Evolutionary conservation across 2,113 vertebrate genomes (phyloP).

Genomic region (Rhodinocichla rosea): DNA sequence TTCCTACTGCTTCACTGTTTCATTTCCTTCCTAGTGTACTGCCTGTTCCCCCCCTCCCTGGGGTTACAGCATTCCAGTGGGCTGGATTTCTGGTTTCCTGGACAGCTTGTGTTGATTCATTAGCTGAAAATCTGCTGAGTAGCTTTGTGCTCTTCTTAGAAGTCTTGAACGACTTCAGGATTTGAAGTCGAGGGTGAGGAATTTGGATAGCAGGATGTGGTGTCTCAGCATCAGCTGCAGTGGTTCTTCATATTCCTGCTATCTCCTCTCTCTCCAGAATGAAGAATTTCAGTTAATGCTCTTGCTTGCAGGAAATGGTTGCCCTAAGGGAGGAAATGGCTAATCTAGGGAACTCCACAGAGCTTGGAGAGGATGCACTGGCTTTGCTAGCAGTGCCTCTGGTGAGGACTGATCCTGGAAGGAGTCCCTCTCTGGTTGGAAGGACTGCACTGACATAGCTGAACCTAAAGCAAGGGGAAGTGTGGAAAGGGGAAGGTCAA

Average conservation of each 20-base stretch:
- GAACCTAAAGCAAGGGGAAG: background rate
- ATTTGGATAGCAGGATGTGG: constrained; percentile 26
- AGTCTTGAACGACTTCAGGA: background rate
- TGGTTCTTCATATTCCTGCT: background rate
- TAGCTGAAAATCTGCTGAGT: constrained; percentile 55
- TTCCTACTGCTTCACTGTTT: constrained; percentile 26
- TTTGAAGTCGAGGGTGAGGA: constrained; percentile 3
- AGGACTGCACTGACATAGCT: background rate
- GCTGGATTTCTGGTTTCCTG: constrained; percentile 60
- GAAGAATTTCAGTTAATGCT: constrained; percentile 3
- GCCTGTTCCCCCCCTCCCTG: background rate
- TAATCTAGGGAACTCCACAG: constrained; percentile 18
- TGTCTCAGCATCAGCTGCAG: background rate
- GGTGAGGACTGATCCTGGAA: constrained; percentile 48
- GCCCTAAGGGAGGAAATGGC: constrained; percentile 23
- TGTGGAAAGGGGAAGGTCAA: constrained; percentile 2
- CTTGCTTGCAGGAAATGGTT: constrained; percentile 17
- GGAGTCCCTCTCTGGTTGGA: background rate
- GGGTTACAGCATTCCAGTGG: constrained; percentile 38
- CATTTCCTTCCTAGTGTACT: constrained; percentile 35
- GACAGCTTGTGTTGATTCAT: constrained; percentile 50
- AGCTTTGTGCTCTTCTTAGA: constrained; percentile 15
- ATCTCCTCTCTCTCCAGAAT: background rate
- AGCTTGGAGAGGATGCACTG: constrained; percentile 11
- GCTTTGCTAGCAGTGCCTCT: constrained; percentile 28